Evolutionary conservation across 2,113 vertebrate species (phyloP).

Genomic region (Callocephalon fimbriatum): DNA sequence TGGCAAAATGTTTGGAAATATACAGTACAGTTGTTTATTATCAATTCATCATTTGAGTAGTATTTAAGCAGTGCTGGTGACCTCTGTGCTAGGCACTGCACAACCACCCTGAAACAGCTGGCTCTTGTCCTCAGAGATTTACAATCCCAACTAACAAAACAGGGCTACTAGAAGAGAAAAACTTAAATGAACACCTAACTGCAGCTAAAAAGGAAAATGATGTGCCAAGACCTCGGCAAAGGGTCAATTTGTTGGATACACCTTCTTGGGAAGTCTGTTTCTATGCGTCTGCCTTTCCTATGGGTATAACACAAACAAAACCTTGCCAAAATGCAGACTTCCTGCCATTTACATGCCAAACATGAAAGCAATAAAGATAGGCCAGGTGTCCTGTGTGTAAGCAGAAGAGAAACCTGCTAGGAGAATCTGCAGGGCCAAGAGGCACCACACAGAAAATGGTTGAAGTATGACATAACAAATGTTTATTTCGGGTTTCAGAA

Average conservation of each 20-base stretch:
- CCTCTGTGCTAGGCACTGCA: not conserved
- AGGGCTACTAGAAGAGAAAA: not conserved
- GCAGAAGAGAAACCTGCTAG: not conserved
- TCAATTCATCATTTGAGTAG: not conserved
- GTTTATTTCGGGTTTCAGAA: not conserved
- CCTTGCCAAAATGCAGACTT: not conserved
- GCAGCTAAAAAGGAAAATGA: not conserved
- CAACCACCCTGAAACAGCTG: not conserved
- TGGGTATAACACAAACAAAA: not conserved
- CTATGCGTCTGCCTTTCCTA: not conserved
- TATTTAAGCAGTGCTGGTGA: fast-evolving
- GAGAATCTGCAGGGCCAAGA: not conserved
- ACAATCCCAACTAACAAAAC: not conserved
- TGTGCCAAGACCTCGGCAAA: not conserved
- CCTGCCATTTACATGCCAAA: not conserved
- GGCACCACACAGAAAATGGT: not conserved
- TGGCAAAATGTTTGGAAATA: not conserved
- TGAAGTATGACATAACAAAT: not conserved
- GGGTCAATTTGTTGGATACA: fast-evolving
- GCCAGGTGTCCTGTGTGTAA: not conserved
- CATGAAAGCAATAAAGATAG: not conserved
- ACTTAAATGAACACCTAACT: not conserved
- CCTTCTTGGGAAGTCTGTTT: not conserved
- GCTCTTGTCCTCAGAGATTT: not conserved
- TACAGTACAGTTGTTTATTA: not conserved